These are phyloP conservation scores for Nymphicus hollandicus DNA, from an alignment of 2,113 vertebrate genomes.

Conservation along the genomic window DNA sequence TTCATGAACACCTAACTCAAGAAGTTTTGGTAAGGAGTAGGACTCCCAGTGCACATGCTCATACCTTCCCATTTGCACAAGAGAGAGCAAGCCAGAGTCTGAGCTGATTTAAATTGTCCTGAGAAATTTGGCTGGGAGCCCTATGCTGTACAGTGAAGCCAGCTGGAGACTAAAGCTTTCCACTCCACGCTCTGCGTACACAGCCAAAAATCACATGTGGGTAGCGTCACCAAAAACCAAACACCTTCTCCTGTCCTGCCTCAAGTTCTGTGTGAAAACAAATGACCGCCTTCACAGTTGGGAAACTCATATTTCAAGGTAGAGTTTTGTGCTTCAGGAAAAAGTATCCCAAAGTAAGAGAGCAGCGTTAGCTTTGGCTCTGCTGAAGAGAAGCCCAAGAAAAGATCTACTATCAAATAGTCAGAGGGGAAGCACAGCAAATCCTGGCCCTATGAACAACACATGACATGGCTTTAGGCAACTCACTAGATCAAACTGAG, in stretches of 20 bases:
- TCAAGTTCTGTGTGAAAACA: slow-evolving; percentile 33
- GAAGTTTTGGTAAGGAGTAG: neutral
- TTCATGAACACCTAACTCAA: neutral
- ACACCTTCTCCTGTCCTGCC: slow-evolving; percentile 37
- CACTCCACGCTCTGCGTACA: neutral
- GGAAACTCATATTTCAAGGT: slow-evolving; percentile 32
- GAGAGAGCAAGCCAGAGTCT: neutral
- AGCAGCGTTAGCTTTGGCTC: neutral
- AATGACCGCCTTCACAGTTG: neutral
- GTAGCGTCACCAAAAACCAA: neutral
- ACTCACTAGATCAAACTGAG: neutral
- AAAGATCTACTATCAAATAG: neutral
- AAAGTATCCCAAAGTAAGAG: slow-evolving; percentile 9
- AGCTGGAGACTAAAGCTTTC: slow-evolving; percentile 23
- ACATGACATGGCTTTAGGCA: neutral
- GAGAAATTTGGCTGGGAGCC: slow-evolving; percentile 22
- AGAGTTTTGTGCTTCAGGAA: slow-evolving; percentile 6
- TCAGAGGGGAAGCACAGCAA: neutral
- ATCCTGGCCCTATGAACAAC: neutral
- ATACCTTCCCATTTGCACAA: neutral
- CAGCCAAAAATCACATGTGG: slow-evolving; percentile 47
- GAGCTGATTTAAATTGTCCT: slow-evolving; percentile 4
- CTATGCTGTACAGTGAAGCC: neutral
- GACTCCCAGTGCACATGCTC: neutral
- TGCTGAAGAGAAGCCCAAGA: neutral